Base-by-base conservation (phyloP, 2,888 invertebrate genomes). In the Hedychridium roseum region DNA sequence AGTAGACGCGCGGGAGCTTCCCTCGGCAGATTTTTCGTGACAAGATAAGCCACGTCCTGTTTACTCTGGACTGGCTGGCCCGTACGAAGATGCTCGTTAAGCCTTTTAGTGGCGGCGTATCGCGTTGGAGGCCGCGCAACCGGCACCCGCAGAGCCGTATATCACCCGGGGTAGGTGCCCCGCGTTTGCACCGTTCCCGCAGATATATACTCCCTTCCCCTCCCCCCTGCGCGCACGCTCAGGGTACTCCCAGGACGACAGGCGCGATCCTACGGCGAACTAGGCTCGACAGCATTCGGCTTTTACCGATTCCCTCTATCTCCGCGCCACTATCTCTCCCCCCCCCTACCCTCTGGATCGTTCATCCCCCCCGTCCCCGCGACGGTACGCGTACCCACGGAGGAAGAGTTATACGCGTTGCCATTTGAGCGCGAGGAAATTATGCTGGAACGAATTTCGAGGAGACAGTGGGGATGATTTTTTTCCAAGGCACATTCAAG, bases 11-110 rank as follows among this genome's bases (percentile, higher is more conserved):
- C 57, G 54, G 57, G 60, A 61, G 62, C 64, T 64, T 65, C 65
- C 64, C 70, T 61, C 57, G 57, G 68, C 75, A 73, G 76, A 76
- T 77, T 76, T 76, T 76, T 75, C 77, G 76, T 75, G 74, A 75
- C 75, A 71, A 76, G 77, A 78, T 78, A 78, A 77, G 76, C 76
- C 77, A 77, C 77, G 77, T 78, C 73, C 76, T 75, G 76, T 76
- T 76, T 77, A 70, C 73, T 70, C 70, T 68, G 60, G 63, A 64
- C 64, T 57, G 57, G 35, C 50, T 60, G 63, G 66, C 68, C 65
- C 68, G 68, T 70, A 70, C 73, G 73, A 77, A 77, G 77, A 76
- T 76, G 74, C 74, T 77, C 76, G 76, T 77, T 77, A 77, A 77
- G 75, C 74, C 76, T 74, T 77, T 77, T 75, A 75, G 71, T 70